Evolutionary conservation across 2,797 vertebrate genomes (phyloP).

Genomic region (Sebastolobus alascanus): DNA sequence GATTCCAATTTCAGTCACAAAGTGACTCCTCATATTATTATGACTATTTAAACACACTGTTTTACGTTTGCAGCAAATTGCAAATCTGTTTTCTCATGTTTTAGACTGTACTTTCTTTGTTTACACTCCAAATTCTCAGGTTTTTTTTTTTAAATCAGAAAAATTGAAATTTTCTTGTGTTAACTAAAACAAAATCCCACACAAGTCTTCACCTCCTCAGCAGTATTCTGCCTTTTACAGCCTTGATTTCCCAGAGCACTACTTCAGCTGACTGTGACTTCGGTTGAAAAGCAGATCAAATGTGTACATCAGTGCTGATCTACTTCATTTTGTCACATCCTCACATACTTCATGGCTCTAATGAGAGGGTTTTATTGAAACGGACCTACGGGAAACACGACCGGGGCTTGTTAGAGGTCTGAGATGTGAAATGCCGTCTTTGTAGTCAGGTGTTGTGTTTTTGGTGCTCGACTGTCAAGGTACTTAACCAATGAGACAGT

Average conservation of each 20-base stretch:
- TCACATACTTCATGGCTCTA: conserved; percentile 29
- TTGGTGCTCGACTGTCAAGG: conserved; percentile 30
- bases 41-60: not conserved
- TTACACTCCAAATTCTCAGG: not conserved
- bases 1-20: no score
- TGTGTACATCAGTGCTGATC: conserved; percentile 35
- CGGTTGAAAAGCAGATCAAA: conserved; percentile 53
- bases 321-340: conserved; percentile 52
- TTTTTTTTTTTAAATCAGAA: no score
- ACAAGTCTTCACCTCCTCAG: conserved; percentile 19
- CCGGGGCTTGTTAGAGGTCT: conserved; percentile 37
- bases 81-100: not conserved
- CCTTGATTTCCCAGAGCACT: conserved; percentile 60
- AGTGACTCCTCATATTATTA: no score
- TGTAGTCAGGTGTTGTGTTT: conserved; percentile 36
- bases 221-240: conserved; percentile 2
- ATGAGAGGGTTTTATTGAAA: conserved; percentile 59
- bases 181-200: conserved; percentile 11
- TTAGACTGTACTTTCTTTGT: not conserved
- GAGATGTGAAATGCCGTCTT: conserved; percentile 32
- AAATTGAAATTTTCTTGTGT: conserved; percentile 1
- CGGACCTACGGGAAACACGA: conserved; percentile 35
- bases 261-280: conserved; percentile 37
- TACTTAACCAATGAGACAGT: conserved; percentile 47
- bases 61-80: not conserved